Evolutionary conservation across 1,140 invertebrate genomes (phyloP), one percentile per base, ranked within the genome.

Genomic region (Arion vulgaris): DNA sequence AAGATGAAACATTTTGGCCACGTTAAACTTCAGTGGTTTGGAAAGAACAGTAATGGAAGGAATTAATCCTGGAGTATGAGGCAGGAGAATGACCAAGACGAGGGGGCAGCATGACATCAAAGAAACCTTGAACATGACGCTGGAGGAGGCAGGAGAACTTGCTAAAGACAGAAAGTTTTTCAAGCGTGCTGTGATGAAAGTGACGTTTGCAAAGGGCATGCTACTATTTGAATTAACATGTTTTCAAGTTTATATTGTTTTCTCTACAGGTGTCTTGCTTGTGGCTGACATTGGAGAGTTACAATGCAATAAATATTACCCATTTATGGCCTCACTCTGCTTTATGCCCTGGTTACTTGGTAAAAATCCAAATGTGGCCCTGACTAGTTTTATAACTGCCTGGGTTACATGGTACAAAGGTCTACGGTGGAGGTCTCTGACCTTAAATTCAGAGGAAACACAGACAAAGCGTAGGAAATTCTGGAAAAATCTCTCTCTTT

Each of bases 251-350:
- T 5, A 15, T 2, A 15, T 19, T 15, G 2, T 57, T 19, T 80
- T 80, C n/a, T 74, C 83, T 92, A 90, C 88, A 97, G 97, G 96
- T 89, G 95, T 98, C 0, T 96, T 97, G 95, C 92, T 95, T 0
- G 96, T 98, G 19, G 97, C 96, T 23, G 98, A 98, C 89, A 95
- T 98, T 88, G 97, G 97, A 0, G 93, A 95, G 69, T 95, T 97
- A 90, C 92, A 97, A 90, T 92, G 93, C 32, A 77, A 81, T 0
- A 92, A 96, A 28, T 94, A 94, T 93, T 93, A 94, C 87, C 93
- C 96, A 0, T 89, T 98, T 0, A 45, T 95, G 0, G 95, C 94
- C 1, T 95, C 97, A 0, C 95, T 95, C 85, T 66, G 94, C 0
- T 92, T 94, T 0, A 26, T 87, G 36, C 88, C 96, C 95, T 91